Evolutionary conservation across 1,140 invertebrate species (phyloP).

Genomic region (Brachionus koreanus): DNA sequence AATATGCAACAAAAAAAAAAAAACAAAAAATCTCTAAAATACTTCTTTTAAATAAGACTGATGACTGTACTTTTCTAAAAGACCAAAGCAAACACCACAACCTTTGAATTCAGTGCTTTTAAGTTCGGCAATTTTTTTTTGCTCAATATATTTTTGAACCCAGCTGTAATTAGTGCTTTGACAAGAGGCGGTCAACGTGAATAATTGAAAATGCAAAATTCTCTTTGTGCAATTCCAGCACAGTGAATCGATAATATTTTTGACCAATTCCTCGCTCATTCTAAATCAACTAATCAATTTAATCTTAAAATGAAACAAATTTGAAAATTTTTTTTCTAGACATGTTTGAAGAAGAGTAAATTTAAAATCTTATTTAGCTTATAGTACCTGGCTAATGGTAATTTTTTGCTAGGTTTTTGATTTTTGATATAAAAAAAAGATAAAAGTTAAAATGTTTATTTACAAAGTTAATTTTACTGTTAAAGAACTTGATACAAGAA

Average conservation of each 20-base stretch:
- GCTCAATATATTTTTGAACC: not conserved
- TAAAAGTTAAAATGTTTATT: not conserved
- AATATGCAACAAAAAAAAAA: not conserved
- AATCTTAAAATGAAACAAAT: too few relatives aligned
- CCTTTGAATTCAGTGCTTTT: conserved; percentile 1
- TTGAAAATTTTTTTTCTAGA: too few relatives aligned
- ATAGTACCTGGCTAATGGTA: conserved; percentile 44
- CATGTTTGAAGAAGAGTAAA: too few relatives aligned
- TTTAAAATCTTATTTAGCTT: not conserved
- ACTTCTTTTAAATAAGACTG: conserved; percentile 32
- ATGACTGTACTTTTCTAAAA: conserved; percentile 32
- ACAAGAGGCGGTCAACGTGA: not conserved
- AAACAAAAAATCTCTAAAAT: not conserved
- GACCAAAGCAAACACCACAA: conserved; percentile 39
- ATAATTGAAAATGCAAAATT: conserved; percentile 38
- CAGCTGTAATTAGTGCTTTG: not conserved
- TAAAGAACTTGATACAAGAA: conserved; percentile 6
- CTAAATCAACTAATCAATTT: too few relatives aligned
- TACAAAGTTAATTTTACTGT: conserved; percentile 22
- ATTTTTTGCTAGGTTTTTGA: not conserved
- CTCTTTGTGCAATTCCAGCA: conserved; percentile 25
- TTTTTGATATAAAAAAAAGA: not conserved
- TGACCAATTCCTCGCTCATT: not conserved
- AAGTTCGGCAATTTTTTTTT: conserved; percentile 12
- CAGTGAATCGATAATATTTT: conserved; percentile 26